These are phyloP conservation scores for Nematolebias whitei DNA, from an alignment of 2,113 vertebrate genomes.

Conservation along the genomic window DNA sequence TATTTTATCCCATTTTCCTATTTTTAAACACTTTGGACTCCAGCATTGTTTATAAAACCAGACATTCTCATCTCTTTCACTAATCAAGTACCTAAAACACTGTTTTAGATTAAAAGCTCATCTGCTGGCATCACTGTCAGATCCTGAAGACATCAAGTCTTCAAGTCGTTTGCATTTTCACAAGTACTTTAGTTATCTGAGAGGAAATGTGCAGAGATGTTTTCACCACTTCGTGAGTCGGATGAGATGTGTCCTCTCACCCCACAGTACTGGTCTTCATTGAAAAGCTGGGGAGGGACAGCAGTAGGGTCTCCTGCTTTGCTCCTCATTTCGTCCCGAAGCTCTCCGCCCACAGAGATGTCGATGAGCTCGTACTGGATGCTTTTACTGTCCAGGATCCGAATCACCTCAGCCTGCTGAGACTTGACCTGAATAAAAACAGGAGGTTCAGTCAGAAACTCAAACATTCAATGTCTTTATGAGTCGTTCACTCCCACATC, in stretches of 20 bases:
- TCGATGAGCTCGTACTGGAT: constrained; percentile 92
- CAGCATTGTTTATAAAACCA: no score
- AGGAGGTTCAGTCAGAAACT: neutral
- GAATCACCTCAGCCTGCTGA: constrained; percentile 90
- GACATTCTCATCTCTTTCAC: no score
- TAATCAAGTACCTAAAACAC: no score
- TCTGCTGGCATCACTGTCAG: no score
- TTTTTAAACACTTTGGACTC: no score
- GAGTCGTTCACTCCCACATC: neutral
- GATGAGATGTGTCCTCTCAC: constrained; percentile 74
- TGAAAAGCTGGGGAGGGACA: constrained; percentile 94
- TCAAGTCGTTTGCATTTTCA: no score
- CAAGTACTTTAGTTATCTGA: no score
- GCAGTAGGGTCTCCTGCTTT: constrained; percentile 89
- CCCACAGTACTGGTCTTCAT: constrained; percentile 94
- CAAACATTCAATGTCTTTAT: no score
- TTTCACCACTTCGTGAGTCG: neutral
- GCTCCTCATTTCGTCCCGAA: constrained; percentile 91
- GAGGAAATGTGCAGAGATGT: neutral
- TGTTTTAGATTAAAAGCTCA: no score
- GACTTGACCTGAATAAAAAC: constrained; percentile 88
- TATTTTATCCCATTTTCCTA: no score
- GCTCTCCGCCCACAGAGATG: constrained; percentile 88
- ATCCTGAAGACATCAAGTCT: no score
- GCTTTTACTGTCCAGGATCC: constrained; percentile 92